phyloP scores from a whole-genome alignment of 2,888 invertebrate genomes.

The Brenthis daphne region DNA sequence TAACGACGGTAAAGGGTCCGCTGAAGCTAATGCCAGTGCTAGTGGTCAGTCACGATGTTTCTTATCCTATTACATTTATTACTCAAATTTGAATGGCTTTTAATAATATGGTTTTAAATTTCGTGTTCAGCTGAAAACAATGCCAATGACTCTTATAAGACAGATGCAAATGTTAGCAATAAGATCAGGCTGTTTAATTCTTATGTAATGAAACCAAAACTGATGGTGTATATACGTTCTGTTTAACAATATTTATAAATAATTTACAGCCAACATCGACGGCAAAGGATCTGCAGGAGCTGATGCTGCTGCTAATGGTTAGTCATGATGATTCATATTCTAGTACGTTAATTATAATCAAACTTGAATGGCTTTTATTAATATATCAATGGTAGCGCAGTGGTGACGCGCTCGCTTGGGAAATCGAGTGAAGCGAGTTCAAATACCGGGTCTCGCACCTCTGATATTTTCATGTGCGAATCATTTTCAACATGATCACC shows the following conservation, averaged over 20 bases:
- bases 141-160: conserved; percentile 9
- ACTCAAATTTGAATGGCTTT: background rate
- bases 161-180: conserved; percentile 12
- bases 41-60: background rate
- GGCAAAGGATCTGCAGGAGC: background rate
- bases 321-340: background rate
- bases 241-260: no score
- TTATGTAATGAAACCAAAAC: background rate
- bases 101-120: background rate
- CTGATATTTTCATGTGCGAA: no score
- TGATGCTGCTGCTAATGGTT: no score
- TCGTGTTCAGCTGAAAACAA: conserved; percentile 16
- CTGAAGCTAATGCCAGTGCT: background rate
- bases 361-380: no score
- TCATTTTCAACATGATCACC: no score
- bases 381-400: no score
- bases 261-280: background rate
- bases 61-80: background rate
- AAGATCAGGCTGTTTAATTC: background rate
- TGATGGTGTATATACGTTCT: no score
- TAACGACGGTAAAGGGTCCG: background rate
- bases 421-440: no score
- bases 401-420: no score
- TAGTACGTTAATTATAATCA: no score
- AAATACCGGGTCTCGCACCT: no score